Base-by-base conservation (phyloP, 2,113 vertebrate genomes). In the Daboia siamensis region DNA sequence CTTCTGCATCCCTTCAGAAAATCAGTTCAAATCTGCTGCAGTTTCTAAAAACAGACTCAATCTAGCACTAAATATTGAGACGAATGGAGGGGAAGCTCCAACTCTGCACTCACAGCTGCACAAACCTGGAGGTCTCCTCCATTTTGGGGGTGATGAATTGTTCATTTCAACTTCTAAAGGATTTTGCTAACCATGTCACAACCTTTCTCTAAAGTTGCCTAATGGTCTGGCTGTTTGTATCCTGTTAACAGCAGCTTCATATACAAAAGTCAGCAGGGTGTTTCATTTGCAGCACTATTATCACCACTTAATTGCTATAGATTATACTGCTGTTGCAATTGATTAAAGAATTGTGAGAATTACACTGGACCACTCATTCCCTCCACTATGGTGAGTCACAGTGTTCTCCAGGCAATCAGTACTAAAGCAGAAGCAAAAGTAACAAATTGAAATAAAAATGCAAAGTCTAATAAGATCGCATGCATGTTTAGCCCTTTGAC, bases 31-130 rank as follows among this genome's bases (percentile, higher is more conserved):
- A 94, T 97, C 96, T 96, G 95, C 10, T 74, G 95, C 95, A 93
- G 97, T 92, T 97, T 96, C 97, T 97, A 96, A 97, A 97, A 97
- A 95, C 95, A 94, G 96, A 93, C 94, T 92, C 94, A 51, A 17
- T 90, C 74, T 95, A 95, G 96, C 84, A 52, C 90, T 91, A 21
- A 89, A 93, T 88, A 85, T 33, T 54, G 57, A 33, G 93, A 80
- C 54, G 84, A 90, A 80, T 96, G 89, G 29, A 69, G 39, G 89
- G 69, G 84, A 57, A 91, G 46, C 0, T 26, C 44, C 1, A 29
- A 23, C 11, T 59, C 54, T 0, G 29, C 44, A 86, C 1, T 33
- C 24, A 12, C 55, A 90, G 87, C 88, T 89, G 80, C 61, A 26
- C 56, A 29, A 44, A 0, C 51, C 39, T 86, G 64, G 52, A 46